phyloP scores from a whole-genome alignment of 2,113 vertebrate species.

The Actinemys pallida region DNA sequence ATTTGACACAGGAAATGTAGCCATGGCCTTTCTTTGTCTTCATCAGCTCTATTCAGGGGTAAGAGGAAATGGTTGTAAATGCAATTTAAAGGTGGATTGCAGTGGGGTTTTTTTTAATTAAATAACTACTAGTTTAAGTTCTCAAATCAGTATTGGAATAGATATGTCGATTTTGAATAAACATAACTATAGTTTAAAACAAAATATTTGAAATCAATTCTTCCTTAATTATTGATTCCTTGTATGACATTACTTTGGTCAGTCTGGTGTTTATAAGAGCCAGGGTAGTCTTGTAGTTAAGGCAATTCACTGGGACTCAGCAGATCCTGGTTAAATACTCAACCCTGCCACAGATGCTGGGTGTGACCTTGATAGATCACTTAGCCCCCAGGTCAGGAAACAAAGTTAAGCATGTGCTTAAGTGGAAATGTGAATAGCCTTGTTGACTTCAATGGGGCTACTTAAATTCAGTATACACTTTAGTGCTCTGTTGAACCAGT shows the following conservation, averaged over 20 bases:
- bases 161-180: background rate
- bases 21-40: background rate
- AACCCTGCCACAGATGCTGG: constrained; percentile 2
- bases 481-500: background rate
- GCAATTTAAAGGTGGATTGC: background rate
- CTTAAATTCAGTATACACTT: background rate
- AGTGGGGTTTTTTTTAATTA: background rate
- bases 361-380: background rate
- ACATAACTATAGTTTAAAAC: background rate
- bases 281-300: background rate
- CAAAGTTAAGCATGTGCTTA: rapidly evolving
- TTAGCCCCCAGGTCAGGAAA: background rate
- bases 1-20: background rate
- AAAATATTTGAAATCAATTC: background rate
- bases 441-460: background rate
- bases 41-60: background rate
- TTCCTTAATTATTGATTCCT: background rate
- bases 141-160: background rate
- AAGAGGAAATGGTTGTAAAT: background rate
- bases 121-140: background rate
- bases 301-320: background rate
- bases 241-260: background rate
- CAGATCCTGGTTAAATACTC: background rate
- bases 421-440: background rate
- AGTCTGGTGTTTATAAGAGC: background rate